A percentile compares a stretch with the other conserved stretches of the same genome.
Conservation (phyloP, 2,113 vertebrate genomes). For the Lonchura striata region DNA sequence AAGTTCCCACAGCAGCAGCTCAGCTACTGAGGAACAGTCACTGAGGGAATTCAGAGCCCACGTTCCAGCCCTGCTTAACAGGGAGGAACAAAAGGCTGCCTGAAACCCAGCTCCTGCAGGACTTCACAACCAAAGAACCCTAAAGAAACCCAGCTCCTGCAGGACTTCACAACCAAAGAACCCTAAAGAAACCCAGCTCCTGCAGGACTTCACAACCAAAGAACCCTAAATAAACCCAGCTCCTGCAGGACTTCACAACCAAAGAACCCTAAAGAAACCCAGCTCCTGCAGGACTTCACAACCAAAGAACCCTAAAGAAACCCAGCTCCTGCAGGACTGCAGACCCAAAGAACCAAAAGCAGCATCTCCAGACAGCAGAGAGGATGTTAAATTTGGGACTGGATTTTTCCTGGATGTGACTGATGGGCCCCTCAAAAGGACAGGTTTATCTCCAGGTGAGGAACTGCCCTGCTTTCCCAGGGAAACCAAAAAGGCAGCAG, state of each 20-base stretch:
- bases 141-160: no score
- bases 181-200: no score
- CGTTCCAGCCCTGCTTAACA: rapidly evolving
- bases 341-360: rapidly evolving
- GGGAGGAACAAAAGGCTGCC: background rate
- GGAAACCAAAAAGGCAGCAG: background rate
- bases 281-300: no score
- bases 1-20: background rate
- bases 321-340: background rate
- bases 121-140: background rate
- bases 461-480: background rate
- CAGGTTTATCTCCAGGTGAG: background rate
- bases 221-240: no score
- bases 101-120: background rate
- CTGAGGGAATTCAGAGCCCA: rapidly evolving
- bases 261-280: no score
- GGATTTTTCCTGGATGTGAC: background rate
- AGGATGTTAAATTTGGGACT: rapidly evolving
- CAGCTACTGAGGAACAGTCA: background rate
- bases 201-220: no score
- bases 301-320: no score
- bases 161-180: no score
- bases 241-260: background rate
- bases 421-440: background rate
- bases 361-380: background rate